These are phyloP conservation scores for Pavo muticus DNA, from an alignment of 2,113 vertebrate species.

Conservation along the genomic window DNA sequence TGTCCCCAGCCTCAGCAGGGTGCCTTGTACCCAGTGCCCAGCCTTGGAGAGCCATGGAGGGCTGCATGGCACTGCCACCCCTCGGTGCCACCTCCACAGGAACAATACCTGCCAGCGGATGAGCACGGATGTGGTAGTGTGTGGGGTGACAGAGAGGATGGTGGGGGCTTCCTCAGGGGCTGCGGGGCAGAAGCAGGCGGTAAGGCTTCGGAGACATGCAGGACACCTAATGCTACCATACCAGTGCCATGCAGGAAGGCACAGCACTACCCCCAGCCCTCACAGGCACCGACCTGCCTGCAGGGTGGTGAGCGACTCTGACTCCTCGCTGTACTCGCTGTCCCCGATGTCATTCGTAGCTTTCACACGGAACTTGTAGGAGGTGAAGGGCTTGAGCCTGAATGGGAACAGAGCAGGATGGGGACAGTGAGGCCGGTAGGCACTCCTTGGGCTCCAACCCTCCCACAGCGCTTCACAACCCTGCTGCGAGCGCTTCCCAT, in stretches of 20 bases:
- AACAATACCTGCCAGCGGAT: constrained; percentile 92
- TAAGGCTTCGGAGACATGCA: not conserved
- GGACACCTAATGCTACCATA: not conserved
- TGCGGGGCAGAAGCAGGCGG: constrained; percentile 19
- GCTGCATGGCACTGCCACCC: fast-evolving
- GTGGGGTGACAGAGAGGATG: constrained; percentile 91
- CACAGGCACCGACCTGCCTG: constrained; percentile 87
- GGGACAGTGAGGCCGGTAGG: fast-evolving
- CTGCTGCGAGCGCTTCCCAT: fast-evolving
- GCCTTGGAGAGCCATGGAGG: not conserved
- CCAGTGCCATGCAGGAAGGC: not conserved
- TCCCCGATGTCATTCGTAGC: constrained; percentile 98
- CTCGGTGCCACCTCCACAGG: not conserved
- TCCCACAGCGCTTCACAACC: not conserved
- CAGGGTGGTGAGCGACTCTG: constrained; percentile 93
- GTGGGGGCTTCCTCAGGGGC: constrained; percentile 90
- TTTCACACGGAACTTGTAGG: constrained; percentile 96
- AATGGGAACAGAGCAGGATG: fast-evolving
- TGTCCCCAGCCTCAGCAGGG: not conserved
- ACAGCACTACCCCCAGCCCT: not conserved
- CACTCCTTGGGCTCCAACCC: fast-evolving
- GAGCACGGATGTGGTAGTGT: constrained; percentile 95
- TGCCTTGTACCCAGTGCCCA: not conserved
- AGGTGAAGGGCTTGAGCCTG: constrained; percentile 97
- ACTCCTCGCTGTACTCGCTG: constrained; percentile 95